Evolutionary conservation across 1,140 invertebrate species (phyloP), one percentile per base, ranked within the genome.

Genomic region (Drosophila albomicans): DNA sequence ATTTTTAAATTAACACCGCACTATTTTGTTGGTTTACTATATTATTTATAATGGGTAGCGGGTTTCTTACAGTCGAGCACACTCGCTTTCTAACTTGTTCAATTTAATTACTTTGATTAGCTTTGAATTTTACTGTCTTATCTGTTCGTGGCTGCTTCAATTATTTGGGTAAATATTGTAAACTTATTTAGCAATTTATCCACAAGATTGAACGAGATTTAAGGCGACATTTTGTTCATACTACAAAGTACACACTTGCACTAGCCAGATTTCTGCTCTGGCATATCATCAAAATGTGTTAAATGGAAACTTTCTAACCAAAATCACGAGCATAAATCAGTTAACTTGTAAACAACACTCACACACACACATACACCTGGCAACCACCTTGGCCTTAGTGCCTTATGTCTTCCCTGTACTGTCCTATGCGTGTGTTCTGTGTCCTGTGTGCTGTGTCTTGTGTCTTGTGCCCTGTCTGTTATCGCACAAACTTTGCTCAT

Each of bases 311-410:
- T 88, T 88, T 82, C 51, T 62, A 81, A 75, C 77, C 72, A 82
- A 81, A 86, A 87, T 86, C 79, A 82, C 61, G 65, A 68, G 78
- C 80, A 87, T 87, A 88, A 87, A 88, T 87, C 84, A 80, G 84
- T 88, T 87, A 88, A 80, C 84, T 84, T 88, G 85, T 84, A 88
- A 87, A 80, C 84, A 88, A 88, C 63, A 59, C 66, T 67, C 28
- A 45, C 61, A 49, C 57, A 73, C 56, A 63, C 48, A 58, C 45
- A 13, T 74, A 15, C n/a, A 56, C n/a, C n/a, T 58, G 38, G 5
- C 15, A 66, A 6, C 15, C 13, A 58, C 41, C 71, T 69, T 48
- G 30, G 41, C 43, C 20, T 65, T 11, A 41, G 13, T 56, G 52
- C 15, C 67, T 72, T 35, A 15, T 48, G 32, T 20, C 28, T 43